Base-by-base conservation (phyloP, 2,113 vertebrate genomes). In the Pteropus alecto region DNA sequence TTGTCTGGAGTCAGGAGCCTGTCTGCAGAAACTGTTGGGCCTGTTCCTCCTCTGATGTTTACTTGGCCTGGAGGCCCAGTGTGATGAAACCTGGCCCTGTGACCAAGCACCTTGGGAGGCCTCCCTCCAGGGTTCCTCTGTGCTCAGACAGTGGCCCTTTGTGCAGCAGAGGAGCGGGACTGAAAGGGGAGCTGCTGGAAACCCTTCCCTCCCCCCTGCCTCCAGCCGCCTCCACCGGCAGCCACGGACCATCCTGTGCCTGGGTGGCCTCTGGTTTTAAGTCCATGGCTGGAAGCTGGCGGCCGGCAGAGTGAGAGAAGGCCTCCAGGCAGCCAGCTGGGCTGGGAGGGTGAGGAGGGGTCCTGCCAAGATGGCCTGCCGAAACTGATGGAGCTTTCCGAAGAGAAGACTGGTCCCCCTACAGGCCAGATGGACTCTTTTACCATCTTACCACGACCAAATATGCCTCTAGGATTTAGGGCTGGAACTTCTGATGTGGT, bases 81-180 rank as follows among this genome's bases (percentile, higher is more conserved):
- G n/a, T 96, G 96, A 89, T 96, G 96, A 97, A 98, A 97, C 93
- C 85, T 28, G 5, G 95, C 96, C 93, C 95, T 96, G 93, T 96
- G 94, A 58, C 96, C 4, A 88, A 96, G 95, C 95, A 98, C 98
- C 97, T 97, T 97, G 97, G 96, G 95, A 97, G 97, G 96, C 97
- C 96, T 97, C 95, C 77, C 94, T 97, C 88, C 82, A 97, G 91
- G 81, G 91, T 94, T 88, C 41, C 88, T 97, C 95, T 97, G 95
- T 91, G 85, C 93, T 96, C 77, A 97, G 95, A 98, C 98, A 97
- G 95, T 97, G 93, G 97, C 95, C 67, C 88, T 98, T 97, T 97
- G 97, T 97, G 86, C 85, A 96, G 54, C 24, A 30, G 51, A 78
- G 92, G 85, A 93, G 38, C 51, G 61, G 73, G 91, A 83, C 88